A percentile compares a stretch with the other conserved stretches of the same genome.
Conservation (phyloP, 2,888 invertebrate genomes). For the Calliphora vomitoria region DNA sequence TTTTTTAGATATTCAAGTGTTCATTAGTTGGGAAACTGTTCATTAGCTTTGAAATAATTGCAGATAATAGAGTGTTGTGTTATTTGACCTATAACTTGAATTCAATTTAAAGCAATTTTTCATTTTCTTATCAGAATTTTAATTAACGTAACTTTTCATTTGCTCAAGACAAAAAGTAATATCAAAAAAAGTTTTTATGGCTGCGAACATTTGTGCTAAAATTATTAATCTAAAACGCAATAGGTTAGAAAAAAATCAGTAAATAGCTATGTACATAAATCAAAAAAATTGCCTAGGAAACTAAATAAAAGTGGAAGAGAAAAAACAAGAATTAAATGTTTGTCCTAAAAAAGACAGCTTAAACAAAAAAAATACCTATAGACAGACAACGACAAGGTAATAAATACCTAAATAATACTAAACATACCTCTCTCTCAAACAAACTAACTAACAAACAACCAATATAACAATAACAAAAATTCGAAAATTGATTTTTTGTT, state of each 20-base stretch:
- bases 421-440: background rate
- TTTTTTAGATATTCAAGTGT: conserved; percentile 7
- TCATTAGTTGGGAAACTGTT: conserved; percentile 18
- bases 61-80: conserved; percentile 30
- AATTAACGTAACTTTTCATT: conserved; percentile 1
- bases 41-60: conserved; percentile 28
- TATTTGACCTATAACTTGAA: conserved; percentile 52
- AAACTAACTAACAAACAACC: background rate
- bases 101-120: conserved; percentile 36
- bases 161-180: conserved; percentile 3
- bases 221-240: conserved; percentile 30
- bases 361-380: conserved; percentile 18
- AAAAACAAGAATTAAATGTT: background rate
- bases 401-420: background rate
- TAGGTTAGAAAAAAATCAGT: background rate
- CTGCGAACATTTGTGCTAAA: conserved; percentile 10
- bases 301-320: conserved; percentile 5
- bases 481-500: conserved; percentile 10
- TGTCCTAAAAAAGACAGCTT: background rate
- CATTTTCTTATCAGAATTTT: conserved; percentile 24
- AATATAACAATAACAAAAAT: background rate
- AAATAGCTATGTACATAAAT: background rate
- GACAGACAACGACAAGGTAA: conserved; percentile 3
- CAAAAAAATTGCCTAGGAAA: conserved; percentile 52
- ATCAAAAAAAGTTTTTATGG: background rate